Evolutionary conservation across 2,888 invertebrate species (phyloP).

Genomic region (Epinotia ramella): DNA sequence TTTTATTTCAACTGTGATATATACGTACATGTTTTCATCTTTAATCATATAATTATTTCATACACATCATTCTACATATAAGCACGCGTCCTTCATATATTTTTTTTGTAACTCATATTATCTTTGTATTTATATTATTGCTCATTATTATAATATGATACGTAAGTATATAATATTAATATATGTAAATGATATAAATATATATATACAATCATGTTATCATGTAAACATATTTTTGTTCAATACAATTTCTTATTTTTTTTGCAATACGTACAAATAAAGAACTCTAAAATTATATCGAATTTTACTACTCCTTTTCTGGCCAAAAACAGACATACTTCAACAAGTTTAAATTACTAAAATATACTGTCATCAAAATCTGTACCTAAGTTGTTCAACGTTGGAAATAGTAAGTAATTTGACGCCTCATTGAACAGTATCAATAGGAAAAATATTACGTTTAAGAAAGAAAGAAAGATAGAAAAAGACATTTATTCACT

Average conservation of each 20-base stretch:
- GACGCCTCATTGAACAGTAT: no score
- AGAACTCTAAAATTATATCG: constrained; percentile 64
- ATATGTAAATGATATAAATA: not conserved
- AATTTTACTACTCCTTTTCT: constrained; percentile 42
- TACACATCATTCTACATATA: not conserved
- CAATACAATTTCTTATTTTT: constrained; percentile 47
- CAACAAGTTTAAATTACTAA: no score
- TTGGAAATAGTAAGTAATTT: no score
- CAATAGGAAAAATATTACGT: no score
- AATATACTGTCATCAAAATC: no score
- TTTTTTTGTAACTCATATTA: not conserved
- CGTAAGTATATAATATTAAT: constrained; percentile 24
- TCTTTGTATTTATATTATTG: constrained; percentile 47
- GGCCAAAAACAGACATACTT: no score
- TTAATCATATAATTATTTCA: constrained; percentile 15
- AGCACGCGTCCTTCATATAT: not conserved
- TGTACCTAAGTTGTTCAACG: no score
- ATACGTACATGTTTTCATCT: constrained; percentile 26
- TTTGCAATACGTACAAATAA: constrained; percentile 78
- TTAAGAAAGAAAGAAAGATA: no score
- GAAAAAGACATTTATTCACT: no score
- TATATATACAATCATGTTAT: constrained; percentile 11
- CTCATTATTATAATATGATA: constrained; percentile 46
- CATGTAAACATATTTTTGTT: constrained; percentile 26
- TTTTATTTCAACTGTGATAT: constrained; percentile 46